These are phyloP conservation scores for Phaetusa simplex DNA, from an alignment of 2,113 vertebrate genomes.

Conservation along the genomic window DNA sequence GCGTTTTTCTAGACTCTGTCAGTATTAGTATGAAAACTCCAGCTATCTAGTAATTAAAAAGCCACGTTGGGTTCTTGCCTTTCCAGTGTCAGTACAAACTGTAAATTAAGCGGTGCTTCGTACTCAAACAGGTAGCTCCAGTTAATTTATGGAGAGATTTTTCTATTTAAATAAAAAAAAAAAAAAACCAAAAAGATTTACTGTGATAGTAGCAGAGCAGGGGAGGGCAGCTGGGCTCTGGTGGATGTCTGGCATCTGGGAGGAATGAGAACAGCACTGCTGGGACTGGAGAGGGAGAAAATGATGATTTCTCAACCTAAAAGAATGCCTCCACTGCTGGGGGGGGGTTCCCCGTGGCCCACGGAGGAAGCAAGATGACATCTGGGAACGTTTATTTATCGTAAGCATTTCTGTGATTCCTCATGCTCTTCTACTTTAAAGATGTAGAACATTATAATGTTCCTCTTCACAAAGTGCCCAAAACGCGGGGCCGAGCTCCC, in stretches of 20 bases:
- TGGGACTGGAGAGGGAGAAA: neutral
- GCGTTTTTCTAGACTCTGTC: neutral
- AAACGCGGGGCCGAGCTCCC: neutral
- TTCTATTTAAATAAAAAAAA: neutral
- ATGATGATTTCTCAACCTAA: neutral
- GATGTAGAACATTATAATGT: neutral
- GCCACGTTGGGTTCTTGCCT: neutral
- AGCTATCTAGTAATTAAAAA: neutral
- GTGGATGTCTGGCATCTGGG: neutral
- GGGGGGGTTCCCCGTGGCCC: neutral
- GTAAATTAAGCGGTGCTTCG: neutral
- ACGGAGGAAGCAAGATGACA: neutral
- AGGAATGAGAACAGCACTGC: neutral
- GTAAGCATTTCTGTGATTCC: fast-evolving
- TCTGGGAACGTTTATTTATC: neutral
- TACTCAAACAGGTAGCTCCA: neutral
- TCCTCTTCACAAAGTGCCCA: neutral
- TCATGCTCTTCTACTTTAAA: neutral
- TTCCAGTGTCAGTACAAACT: neutral
- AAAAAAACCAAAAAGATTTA: no score
- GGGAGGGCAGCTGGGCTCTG: neutral
- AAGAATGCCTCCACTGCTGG: neutral
- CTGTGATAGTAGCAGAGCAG: neutral
- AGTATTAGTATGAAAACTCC: neutral
- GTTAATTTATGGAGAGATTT: neutral